Base-by-base conservation (phyloP, 2,888 invertebrate genomes). In the Hoplodrina ambigua region DNA sequence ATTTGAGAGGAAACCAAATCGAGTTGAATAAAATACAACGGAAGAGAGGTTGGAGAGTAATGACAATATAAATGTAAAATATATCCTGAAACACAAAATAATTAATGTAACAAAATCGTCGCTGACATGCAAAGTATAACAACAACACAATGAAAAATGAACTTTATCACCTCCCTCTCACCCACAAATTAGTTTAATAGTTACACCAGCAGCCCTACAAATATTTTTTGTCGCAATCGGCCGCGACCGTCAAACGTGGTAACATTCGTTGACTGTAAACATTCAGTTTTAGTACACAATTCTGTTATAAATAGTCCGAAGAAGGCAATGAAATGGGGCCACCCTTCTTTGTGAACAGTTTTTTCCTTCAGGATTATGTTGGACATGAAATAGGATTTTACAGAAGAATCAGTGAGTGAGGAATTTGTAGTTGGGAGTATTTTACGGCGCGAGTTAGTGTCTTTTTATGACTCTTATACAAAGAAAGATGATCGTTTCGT, bases 301-400 rank as follows among this genome's bases (percentile, higher is more conserved):
- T 77, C 79, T 81, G 79, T 83, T 86, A 86, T 83, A 87, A 85
- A 86, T 86, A 86, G 81, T 84, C 81, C 69, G 58, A 72, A 82
- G 82, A 82, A 75, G 80, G 80, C 78, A 77, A 78, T 69, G 82
- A 76, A 83, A 80, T 65, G 80, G 65, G 78, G 82, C 69, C 84
- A 80, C 81, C 78, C 81, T 80, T 78, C 79, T 79, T 69, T 80
- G 76, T 78, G 61, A 46, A 78, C 69, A 56, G 72, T 75, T 82
- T 78, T 81, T 78, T 74, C 73, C 69, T 64, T 54, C 69, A 66
- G 55, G 44, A 72, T 84, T 69, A 80, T 72, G 19, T 61, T 33
- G n/a, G 44, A 55, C 57, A 61, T 60, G 44, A 69, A 56, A 56
- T 56, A 63, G 37, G 19, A 52, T 57, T 52, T 19, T 44, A 53